Evolutionary conservation across 1,140 invertebrate species (phyloP).

Genomic region (Proales similis): DNA sequence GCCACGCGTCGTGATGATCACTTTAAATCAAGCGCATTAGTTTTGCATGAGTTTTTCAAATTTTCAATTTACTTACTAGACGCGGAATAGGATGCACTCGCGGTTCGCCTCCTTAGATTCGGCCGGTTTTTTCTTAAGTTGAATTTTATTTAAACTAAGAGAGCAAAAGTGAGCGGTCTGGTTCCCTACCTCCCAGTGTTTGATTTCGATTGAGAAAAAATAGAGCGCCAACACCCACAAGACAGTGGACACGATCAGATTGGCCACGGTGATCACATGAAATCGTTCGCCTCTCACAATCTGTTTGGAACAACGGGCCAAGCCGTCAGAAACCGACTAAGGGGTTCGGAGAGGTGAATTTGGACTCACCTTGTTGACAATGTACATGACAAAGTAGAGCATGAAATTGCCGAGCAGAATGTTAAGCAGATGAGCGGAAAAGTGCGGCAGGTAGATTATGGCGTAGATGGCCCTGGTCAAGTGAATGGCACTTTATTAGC

Average conservation of each 20-base stretch:
- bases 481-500: background rate
- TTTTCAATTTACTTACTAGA: conserved; percentile 56
- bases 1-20: conserved; percentile 82
- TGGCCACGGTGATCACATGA: conserved; percentile 12
- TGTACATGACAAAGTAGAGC: conserved; percentile 73
- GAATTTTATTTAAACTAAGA: conserved; percentile 55
- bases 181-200: conserved; percentile 28
- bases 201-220: conserved; percentile 38
- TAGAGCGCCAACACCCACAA: conserved; percentile 1
- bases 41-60: background rate
- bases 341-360: conserved; percentile 6
- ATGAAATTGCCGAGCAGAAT: conserved; percentile 75
- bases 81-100: conserved; percentile 65
- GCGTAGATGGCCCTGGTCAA: conserved; percentile 61
- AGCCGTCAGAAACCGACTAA: background rate
- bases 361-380: conserved; percentile 70
- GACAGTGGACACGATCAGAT: conserved; percentile 10
- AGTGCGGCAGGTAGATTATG: conserved; percentile 60
- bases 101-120: conserved; percentile 68
- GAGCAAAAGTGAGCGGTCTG: conserved; percentile 8
- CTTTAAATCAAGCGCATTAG: background rate
- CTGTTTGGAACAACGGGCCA: background rate
- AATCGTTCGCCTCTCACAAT: conserved; percentile 20
- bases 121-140: conserved; percentile 57
- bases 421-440: conserved; percentile 74